Evolutionary conservation across 2,113 vertebrate genomes (phyloP).

Genomic region (Anhinga anhinga): DNA sequence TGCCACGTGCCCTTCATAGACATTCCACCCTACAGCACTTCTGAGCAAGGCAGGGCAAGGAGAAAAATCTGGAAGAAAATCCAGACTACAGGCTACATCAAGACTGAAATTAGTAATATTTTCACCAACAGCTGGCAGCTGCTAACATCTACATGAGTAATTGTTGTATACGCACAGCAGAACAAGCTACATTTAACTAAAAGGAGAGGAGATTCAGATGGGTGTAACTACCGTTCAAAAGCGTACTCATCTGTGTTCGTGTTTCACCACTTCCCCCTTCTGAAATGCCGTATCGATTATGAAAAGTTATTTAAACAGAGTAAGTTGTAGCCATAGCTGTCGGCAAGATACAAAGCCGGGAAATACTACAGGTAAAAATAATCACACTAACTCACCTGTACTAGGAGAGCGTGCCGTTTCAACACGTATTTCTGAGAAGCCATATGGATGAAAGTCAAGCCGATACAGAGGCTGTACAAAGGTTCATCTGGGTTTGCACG

Average conservation of each 20-base stretch:
- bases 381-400: constrained; percentile 80
- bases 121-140: not conserved
- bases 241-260: not conserved
- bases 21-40: not conserved
- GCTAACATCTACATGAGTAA: not conserved
- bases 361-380: not conserved
- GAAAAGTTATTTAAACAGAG: not conserved
- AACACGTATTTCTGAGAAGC: constrained; percentile 94
- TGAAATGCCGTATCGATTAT: not conserved
- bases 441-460: constrained; percentile 97
- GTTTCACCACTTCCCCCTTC: not conserved
- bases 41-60: not conserved
- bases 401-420: constrained; percentile 88
- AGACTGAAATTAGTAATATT: not conserved
- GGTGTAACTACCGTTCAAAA: not conserved
- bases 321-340: not conserved
- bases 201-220: not conserved
- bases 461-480: constrained; percentile 89
- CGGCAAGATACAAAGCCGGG: not conserved
- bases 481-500: constrained; percentile 82
- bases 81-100: not conserved
- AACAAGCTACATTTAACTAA: not conserved
- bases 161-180: not conserved
- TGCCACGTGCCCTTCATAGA: not conserved
- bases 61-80: not conserved